Evolutionary conservation across 2,797 vertebrate species (phyloP), one percentile per base, ranked within the genome.

Genomic region (Heteromormyrus szaboi): DNA sequence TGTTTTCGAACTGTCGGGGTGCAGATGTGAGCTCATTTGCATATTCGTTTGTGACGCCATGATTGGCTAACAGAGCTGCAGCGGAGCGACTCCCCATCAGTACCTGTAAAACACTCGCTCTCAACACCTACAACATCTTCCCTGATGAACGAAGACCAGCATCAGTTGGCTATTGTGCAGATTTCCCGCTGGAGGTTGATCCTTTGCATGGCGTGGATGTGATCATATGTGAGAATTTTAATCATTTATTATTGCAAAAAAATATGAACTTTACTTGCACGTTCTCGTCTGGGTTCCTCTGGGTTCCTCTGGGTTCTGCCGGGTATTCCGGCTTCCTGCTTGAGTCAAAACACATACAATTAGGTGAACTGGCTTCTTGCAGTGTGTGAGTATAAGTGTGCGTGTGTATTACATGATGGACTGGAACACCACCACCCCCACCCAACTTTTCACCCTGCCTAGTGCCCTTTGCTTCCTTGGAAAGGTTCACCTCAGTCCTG

Each of bases 21-120:
- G 92, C 96, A 96, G 95, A 95, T 96, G 96, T 92, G 79, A 88
- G 85, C 89, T 93, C 92, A 95, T 94, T 94, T 93, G 88, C 88
- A 90, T 91, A 92, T 94, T 93, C 91, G 92, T 95, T 94, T 93
- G 91, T 87, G 89, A 90, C 83, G 90, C 92, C 91, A 90, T 91
- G 90, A 94, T 94, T 91, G 91, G 91, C 89, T 89, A 79, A 62
- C 76, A 6, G 37, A 37, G 11, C 44, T 48, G n/a, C 46, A 84
- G 46, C 0, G 4, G 19, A 51, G 81, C 8, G 19, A 83, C 19
- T 2, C 33, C 19, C 33, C 33, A 62, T 72, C 22, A 37, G 68
- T 17, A 14, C 68, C 25, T 76, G 68, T 41, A 76, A 76, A 19
- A 41, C 6, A 41, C 25, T 68, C 25, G 3, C 33, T 2, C 37